These are phyloP conservation scores for Drosophila asahinai DNA, from an alignment of 1,140 invertebrate genomes.

Conservation along the genomic window DNA sequence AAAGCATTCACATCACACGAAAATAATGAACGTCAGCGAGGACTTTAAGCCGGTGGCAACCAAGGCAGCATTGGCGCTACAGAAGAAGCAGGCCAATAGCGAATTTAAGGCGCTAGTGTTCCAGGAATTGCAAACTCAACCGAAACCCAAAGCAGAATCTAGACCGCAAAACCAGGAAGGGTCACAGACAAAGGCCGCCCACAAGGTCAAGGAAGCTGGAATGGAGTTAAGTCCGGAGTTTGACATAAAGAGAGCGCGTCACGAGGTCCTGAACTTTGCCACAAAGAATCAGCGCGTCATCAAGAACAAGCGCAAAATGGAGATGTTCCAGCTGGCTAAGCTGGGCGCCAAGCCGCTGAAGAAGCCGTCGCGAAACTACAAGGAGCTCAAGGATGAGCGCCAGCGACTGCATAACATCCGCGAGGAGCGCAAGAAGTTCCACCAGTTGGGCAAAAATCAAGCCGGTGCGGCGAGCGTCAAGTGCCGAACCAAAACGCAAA, in stretches of 20 bases:
- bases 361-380: constrained; percentile 87
- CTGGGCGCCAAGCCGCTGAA: constrained; percentile 88
- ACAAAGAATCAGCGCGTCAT: constrained; percentile 87
- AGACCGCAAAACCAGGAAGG: neutral
- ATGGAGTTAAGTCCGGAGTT: constrained; percentile 67
- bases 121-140: constrained; percentile 49
- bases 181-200: no score
- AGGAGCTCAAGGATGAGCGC: constrained; percentile 85
- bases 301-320: constrained; percentile 87
- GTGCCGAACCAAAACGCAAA: constrained; percentile 84
- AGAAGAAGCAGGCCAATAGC: constrained; percentile 31
- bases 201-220: constrained; percentile 5
- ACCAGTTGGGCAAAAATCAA: constrained; percentile 86
- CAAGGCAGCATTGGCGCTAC: constrained; percentile 65
- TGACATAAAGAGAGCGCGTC: constrained; percentile 87
- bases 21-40: constrained; percentile 57
- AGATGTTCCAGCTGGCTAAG: constrained; percentile 87
- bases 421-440: constrained; percentile 84
- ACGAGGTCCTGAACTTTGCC: constrained; percentile 89
- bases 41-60: constrained; percentile 76
- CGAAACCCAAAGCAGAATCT: constrained; percentile 7
- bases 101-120: constrained; percentile 63
- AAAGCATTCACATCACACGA: neutral
- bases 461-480: constrained; percentile 85
- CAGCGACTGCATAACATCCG: constrained; percentile 79